These are phyloP conservation scores for Hipparchia sbordonii DNA, from an alignment of 2,888 invertebrate genomes.

Conservation along the genomic window DNA sequence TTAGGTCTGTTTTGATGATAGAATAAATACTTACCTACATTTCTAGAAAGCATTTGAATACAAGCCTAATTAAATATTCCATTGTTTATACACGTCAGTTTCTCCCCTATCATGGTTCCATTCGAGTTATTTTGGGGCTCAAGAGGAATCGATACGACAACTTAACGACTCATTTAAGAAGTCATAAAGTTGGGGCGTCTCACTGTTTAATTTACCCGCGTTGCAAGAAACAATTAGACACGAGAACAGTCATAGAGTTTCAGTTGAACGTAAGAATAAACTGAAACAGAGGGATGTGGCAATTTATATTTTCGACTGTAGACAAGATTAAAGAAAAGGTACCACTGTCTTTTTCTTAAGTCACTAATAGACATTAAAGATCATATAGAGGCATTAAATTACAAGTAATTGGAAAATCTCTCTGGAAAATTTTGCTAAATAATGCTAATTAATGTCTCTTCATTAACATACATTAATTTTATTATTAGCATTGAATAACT, in stretches of 20 bases:
- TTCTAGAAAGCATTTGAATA: background rate
- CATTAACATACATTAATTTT: no score
- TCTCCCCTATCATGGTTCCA: slow-evolving; percentile 49
- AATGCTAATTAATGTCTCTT: no score
- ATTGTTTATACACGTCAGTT: slow-evolving; percentile 3
- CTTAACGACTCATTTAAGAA: slow-evolving; percentile 79
- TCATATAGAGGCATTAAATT: no score
- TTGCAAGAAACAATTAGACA: slow-evolving; percentile 82
- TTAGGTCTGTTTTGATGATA: no score
- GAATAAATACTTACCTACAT: no score
- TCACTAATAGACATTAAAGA: no score
- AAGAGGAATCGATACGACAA: slow-evolving; percentile 77
- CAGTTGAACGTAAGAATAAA: slow-evolving; percentile 44
- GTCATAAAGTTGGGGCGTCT: slow-evolving; percentile 77
- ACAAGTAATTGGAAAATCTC: no score
- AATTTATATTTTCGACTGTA: slow-evolving; percentile 29
- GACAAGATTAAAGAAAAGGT: background rate
- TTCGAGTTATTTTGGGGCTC: slow-evolving; percentile 64
- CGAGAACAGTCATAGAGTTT: slow-evolving; percentile 71
- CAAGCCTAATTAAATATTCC: slow-evolving; percentile 10
- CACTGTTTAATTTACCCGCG: slow-evolving; percentile 80
- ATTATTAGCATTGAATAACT: no score
- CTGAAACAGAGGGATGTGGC: slow-evolving; percentile 51
- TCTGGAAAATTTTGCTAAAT: no score
- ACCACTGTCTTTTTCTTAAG: no score